Conservation (phyloP, 2,888 invertebrate genomes). For the Drosophila niveifrons region DNA sequence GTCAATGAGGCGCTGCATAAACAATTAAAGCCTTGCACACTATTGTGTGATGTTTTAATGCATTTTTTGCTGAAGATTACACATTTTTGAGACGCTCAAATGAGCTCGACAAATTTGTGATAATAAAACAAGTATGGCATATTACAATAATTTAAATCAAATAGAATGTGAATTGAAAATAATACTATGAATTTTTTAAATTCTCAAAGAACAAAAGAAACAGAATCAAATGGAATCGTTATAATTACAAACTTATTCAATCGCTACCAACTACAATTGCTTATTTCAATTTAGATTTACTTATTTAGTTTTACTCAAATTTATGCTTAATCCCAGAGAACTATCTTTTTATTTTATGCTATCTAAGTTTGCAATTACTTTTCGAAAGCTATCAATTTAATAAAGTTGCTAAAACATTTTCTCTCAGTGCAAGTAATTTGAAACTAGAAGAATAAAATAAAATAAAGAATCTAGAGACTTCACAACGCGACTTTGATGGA, state of each 20-base stretch:
- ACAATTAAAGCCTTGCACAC: constrained; percentile 66
- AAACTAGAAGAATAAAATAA: constrained; percentile 6
- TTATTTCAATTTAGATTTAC: no score
- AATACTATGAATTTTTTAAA: no score
- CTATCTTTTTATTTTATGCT: neutral
- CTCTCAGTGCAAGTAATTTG: constrained; percentile 5
- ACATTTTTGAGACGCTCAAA: constrained; percentile 71
- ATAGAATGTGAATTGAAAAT: neutral
- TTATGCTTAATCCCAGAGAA: no score
- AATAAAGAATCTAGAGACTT: constrained; percentile 2
- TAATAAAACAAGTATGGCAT: constrained; percentile 9
- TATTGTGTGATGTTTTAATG: constrained; percentile 21
- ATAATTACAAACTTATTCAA: no score
- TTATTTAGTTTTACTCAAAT: no score
- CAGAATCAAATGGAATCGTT: no score
- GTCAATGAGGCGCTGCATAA: constrained; percentile 78
- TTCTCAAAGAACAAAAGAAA: no score
- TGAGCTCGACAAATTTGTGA: constrained; percentile 30
- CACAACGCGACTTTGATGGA: neutral
- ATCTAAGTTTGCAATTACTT: neutral
- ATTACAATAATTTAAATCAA: neutral
- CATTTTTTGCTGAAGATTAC: constrained; percentile 68
- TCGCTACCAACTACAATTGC: no score
- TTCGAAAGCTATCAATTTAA: no score
- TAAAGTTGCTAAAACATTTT: neutral